Percentiles rank a stretch among this genome's conserved stretches.
Evolutionary conservation across 2,113 vertebrate genomes (phyloP).

Genomic region (Rhizomys pruinosus): DNA sequence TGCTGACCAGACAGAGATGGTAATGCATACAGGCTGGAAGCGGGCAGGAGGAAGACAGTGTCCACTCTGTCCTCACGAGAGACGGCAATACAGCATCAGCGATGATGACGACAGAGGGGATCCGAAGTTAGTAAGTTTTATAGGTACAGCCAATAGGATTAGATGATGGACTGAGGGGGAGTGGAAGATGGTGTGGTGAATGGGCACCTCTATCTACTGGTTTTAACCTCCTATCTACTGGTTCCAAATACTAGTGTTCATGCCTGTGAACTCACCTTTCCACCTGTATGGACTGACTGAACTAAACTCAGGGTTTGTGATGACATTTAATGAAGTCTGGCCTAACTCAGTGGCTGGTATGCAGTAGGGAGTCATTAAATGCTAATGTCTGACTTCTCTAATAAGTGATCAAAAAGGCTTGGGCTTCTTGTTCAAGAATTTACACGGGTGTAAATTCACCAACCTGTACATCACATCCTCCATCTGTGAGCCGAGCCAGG

Average conservation of each 20-base stretch:
- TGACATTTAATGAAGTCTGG: not conserved
- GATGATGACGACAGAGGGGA: not conserved
- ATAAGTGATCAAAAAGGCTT: not conserved
- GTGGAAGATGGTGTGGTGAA: not conserved
- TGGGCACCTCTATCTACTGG: not conserved
- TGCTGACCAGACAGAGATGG: not conserved
- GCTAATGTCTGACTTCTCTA: not conserved
- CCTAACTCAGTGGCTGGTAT: not conserved
- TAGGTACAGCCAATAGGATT: not conserved
- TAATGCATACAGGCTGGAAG: not conserved
- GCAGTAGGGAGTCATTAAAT: not conserved
- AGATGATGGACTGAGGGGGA: not conserved
- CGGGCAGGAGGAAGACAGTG: not conserved
- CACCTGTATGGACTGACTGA: not conserved
- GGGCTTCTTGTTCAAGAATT: not conserved
- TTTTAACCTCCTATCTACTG: not conserved
- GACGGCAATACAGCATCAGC: accelerated
- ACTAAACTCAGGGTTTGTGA: not conserved
- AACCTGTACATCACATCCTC: not conserved
- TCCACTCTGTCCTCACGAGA: not conserved
- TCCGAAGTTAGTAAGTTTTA: too few relatives aligned
- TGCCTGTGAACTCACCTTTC: not conserved
- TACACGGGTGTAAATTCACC: not conserved
- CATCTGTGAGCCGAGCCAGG: not conserved
- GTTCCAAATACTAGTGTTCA: not conserved